Evolutionary conservation across 2,797 vertebrate species (phyloP).

Genomic region (Thamnophis elegans): DNA sequence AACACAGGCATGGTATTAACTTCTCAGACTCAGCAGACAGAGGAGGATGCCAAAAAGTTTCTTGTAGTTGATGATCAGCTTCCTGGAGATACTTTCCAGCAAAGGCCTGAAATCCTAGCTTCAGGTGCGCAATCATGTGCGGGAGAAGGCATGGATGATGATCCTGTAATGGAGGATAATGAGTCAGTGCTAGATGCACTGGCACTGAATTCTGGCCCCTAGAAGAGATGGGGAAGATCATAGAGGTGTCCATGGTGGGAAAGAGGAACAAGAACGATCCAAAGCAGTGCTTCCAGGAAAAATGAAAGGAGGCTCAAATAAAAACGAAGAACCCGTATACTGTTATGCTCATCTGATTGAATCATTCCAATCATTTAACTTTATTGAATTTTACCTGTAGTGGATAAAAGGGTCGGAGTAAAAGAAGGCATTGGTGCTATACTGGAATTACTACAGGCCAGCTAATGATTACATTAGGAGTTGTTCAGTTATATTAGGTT

Average conservation of each 20-base stretch:
- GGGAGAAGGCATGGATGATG: constrained; percentile 5
- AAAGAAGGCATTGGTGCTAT: neutral
- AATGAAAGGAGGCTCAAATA: constrained; percentile 24
- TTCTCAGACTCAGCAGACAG: constrained; percentile 10
- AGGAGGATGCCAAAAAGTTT: fast-evolving
- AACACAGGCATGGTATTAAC: constrained; percentile 12
- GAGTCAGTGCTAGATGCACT: neutral
- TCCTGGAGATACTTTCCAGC: neutral
- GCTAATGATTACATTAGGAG: neutral
- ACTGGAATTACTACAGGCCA: neutral
- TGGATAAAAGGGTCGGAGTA: neutral
- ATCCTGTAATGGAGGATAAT: neutral
- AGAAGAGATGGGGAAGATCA: neutral
- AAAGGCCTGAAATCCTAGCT: neutral
- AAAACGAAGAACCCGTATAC: constrained; percentile 4
- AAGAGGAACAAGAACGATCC: neutral
- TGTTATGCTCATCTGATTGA: neutral
- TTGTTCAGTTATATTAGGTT: neutral
- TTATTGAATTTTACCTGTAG: neutral
- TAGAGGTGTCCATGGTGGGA: neutral
- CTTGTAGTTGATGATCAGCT: neutral
- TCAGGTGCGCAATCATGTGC: fast-evolving
- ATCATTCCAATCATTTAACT: neutral
- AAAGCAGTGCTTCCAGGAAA: constrained; percentile 1
- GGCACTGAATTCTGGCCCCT: neutral